Conservation (phyloP, 2,797 vertebrate genomes). For the Limosa lapponica region DNA sequence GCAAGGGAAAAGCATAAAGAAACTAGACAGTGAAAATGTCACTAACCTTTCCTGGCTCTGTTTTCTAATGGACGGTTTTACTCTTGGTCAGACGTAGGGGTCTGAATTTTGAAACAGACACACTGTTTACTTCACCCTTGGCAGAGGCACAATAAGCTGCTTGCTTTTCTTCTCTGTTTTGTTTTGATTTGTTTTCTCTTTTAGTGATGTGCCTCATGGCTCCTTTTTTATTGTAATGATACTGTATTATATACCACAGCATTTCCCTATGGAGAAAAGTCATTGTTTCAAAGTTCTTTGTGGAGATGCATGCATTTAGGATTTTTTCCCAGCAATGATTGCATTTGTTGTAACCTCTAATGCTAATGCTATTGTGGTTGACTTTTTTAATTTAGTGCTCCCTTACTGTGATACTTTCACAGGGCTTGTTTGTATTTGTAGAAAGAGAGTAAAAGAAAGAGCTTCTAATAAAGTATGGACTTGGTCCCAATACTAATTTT, state of each 20-base stretch:
- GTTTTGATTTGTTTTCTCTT: conserved; percentile 72
- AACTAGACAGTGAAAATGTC: conserved; percentile 44
- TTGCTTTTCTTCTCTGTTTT: conserved; percentile 68
- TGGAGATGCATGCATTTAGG: conserved; percentile 69
- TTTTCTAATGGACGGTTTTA: conserved; percentile 70
- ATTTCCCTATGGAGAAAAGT: conserved; percentile 71
- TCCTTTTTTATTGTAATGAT: conserved; percentile 75
- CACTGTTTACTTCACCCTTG: conserved; percentile 66
- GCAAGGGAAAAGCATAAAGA: conserved; percentile 54
- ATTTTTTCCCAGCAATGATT: conserved; percentile 65
- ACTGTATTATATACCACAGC: conserved; percentile 71
- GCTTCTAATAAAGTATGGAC: conserved; percentile 69
- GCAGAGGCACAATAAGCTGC: conserved; percentile 59
- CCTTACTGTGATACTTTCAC: conserved; percentile 68
- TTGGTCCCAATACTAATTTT: conserved; percentile 73
- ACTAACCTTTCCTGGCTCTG: conserved; percentile 42
- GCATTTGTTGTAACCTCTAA: conserved; percentile 64
- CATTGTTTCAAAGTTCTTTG: conserved; percentile 77
- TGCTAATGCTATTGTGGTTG: conserved; percentile 63
- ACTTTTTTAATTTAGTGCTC: conserved; percentile 74
- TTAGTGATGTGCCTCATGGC: conserved; percentile 70
- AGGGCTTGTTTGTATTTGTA: conserved; percentile 67
- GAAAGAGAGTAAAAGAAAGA: conserved; percentile 57
- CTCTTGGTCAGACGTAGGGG: conserved; percentile 69
- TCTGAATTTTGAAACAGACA: conserved; percentile 70